Evolutionary conservation across 2,888 invertebrate genomes (phyloP), one percentile per base, ranked within the genome.

Genomic region (Hecatera dysodea): DNA sequence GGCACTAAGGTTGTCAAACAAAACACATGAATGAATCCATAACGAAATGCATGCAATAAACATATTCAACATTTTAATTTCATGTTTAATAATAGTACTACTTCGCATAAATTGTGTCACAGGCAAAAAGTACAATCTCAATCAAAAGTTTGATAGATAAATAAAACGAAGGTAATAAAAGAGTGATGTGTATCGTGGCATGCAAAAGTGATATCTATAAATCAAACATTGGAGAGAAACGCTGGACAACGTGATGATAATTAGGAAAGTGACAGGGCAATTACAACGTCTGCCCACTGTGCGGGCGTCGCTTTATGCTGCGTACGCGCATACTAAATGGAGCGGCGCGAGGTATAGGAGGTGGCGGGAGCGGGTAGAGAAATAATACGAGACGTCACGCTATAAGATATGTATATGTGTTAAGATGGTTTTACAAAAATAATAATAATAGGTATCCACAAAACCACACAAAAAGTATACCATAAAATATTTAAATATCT

Each of bases 231-330:
- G 89, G 85, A 89, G 93, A 93, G 93, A 94, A 93, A 93, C 90
- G 90, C 48, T 85, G 81, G 82, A 84, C 84, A 79, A 82, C 83
- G 88, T 86, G 89, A 89, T 91, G 92, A 86, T 93, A 91, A 93
- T 93, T 92, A 93, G 90, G 91, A 94, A 94, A 94, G 94, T 94
- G 94, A 93, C 94, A 92, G 91, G 90, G 92, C 92, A 94, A 94
- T 95, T 94, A 93, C 88, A 76, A 78, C 87, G 91, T 89, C 87
- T 88, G 88, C 86, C 85, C 83, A 88, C 88, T 85, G 91, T 90
- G 84, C 87, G 67, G 86, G 78, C 85, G 82, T 80, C 84, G 85
- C 72, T 84, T 83, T 80, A 67, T 82, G 76, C 80, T 84, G 88
- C 87, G 85, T 88, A 87, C 80, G 84, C 88, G 89, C 89, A 89